Conservation (phyloP, 1,140 invertebrate genomes). For the Phortica variegata region DNA sequence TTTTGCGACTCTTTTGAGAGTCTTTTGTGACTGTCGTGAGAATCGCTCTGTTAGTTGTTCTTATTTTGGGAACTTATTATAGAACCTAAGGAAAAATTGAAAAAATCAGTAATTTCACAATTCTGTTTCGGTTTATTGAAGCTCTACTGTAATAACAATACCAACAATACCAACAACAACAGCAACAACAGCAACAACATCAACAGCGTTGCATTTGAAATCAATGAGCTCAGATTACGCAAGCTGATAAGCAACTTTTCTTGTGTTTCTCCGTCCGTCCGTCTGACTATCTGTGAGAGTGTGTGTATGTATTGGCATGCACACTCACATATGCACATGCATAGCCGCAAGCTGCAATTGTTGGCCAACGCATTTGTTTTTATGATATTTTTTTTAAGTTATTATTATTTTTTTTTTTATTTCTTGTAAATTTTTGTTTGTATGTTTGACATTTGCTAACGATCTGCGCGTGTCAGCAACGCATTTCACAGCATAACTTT, state of each 20-base stretch:
- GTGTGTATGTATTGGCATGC: too few species aligned
- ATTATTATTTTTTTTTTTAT: background rate
- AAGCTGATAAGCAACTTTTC: background rate
- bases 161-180: constrained; percentile 20
- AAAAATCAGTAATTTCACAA: too few species aligned
- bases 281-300: too few species aligned
- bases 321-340: background rate
- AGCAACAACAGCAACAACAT: constrained; percentile 9
- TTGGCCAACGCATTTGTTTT: background rate
- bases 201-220: background rate
- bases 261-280: background rate
- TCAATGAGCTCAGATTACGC: background rate
- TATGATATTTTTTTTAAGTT: constrained; percentile 3
- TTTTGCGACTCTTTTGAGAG: too few species aligned
- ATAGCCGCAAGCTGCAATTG: background rate
- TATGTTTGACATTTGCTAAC: constrained; percentile 32
- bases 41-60: too few species aligned
- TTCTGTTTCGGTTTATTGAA: constrained; percentile 9
- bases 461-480: constrained; percentile 49
- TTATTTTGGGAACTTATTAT: too few species aligned
- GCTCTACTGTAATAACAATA: constrained; percentile 19
- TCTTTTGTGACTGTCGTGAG: too few species aligned
- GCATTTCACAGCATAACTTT: constrained; percentile 19
- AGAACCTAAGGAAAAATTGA: too few species aligned
- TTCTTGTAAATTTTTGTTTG: constrained; percentile 1